Conservation (phyloP, 2,888 invertebrate species). For the Cantharis nigra region DNA sequence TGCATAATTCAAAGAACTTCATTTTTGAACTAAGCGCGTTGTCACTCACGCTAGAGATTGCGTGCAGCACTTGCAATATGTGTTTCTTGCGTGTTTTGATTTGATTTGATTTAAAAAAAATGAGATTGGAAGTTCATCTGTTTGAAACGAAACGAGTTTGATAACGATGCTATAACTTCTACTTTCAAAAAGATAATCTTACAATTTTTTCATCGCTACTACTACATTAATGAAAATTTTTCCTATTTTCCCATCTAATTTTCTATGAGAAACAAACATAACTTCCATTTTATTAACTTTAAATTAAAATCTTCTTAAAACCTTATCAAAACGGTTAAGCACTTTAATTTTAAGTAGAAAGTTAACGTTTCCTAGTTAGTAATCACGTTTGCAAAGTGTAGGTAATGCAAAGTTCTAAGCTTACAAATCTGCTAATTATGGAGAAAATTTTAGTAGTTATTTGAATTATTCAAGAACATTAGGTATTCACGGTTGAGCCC, state of each 20-base stretch:
- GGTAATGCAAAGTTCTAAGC: conserved; percentile 30
- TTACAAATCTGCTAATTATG: conserved; percentile 42
- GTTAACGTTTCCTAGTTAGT: conserved; percentile 34
- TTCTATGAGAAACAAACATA: neutral
- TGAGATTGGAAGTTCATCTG: conserved; percentile 34
- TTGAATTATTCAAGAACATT: conserved; percentile 32
- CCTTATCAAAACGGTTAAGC: conserved; percentile 17
- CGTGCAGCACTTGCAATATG: conserved; percentile 26
- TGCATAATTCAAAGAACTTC: conserved; percentile 15
- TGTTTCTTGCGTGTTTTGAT: conserved; percentile 30
- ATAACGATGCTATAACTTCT: conserved; percentile 31
- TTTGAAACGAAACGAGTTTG: conserved; percentile 29
- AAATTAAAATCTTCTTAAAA: neutral
- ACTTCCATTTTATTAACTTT: neutral
- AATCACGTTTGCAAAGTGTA: conserved; percentile 33
- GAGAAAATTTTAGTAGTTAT: conserved; percentile 31
- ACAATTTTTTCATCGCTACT: conserved; percentile 1
- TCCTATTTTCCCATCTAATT: neutral
- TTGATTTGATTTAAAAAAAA: conserved; percentile 32
- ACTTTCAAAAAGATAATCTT: conserved; percentile 27
- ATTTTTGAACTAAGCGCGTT: conserved; percentile 23
- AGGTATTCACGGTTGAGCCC: conserved; percentile 27
- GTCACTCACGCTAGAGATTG: conserved; percentile 29
- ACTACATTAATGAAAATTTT: neutral
- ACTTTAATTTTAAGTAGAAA: conserved; percentile 29